These are phyloP conservation scores for Hirtodrosophila histrioides DNA, from an alignment of 2,888 invertebrate genomes.

Conservation along the genomic window DNA sequence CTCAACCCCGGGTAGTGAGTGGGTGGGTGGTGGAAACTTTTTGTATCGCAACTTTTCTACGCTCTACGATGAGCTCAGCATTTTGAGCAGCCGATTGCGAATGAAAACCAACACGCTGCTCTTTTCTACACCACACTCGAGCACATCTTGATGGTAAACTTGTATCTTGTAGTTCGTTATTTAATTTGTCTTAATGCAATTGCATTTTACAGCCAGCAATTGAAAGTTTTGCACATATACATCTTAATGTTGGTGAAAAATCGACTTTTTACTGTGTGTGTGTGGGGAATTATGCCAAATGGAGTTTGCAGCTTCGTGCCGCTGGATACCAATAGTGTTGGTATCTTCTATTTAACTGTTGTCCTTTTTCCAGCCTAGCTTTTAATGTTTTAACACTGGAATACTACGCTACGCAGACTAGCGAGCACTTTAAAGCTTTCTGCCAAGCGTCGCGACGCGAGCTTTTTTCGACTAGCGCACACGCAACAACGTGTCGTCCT, in stretches of 20 bases:
- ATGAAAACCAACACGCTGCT: conserved; percentile 12
- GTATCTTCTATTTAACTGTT: conserved; percentile 77
- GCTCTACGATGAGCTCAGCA: conserved; percentile 74
- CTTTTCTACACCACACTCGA: conserved; percentile 23
- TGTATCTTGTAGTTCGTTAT: conserved; percentile 5
- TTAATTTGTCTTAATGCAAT: conserved; percentile 29
- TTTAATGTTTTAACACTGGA: conserved; percentile 75
- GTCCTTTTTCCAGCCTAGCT: conserved; percentile 78
- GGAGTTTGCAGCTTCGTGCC: conserved; percentile 59
- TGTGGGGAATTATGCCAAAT: conserved; percentile 74
- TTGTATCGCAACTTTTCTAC: conserved; percentile 44
- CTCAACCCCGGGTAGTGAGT: neutral
- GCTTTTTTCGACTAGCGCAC: conserved; percentile 43
- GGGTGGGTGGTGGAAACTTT: conserved; percentile 21
- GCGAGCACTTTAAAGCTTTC: conserved; percentile 27
- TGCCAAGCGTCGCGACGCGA: conserved; percentile 26
- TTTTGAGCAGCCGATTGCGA: conserved; percentile 30
- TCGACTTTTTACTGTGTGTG: conserved; percentile 73
- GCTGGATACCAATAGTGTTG: conserved; percentile 80
- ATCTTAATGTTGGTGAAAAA: conserved; percentile 74
- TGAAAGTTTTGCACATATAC: conserved; percentile 70
- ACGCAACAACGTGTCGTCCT: conserved; percentile 48
- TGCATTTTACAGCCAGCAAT: conserved; percentile 55
- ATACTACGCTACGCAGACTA: conserved; percentile 35
- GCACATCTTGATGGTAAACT: conserved; percentile 28